phyloP scores from a whole-genome alignment of 2,113 vertebrate species.

The Lophotis ruficrista region DNA sequence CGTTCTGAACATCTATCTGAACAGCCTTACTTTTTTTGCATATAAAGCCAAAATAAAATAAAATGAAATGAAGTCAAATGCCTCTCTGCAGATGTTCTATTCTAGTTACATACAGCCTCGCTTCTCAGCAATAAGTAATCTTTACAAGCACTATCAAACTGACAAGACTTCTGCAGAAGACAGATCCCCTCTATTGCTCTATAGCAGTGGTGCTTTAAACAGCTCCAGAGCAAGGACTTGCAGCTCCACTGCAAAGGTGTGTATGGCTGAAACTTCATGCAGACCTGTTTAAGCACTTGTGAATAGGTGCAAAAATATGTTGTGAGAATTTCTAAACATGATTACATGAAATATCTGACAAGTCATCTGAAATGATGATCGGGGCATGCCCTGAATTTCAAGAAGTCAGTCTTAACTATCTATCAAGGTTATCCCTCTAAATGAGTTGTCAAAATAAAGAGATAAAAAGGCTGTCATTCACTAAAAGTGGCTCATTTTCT shows the following conservation, averaged over 20 bases:
- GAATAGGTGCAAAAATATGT: background rate
- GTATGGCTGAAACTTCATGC: background rate
- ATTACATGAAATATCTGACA: background rate
- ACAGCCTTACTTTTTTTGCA: background rate
- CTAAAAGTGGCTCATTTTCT: background rate
- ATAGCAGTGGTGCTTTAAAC: background rate
- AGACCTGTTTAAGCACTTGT: background rate
- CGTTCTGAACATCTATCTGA: background rate
- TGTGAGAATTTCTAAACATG: background rate
- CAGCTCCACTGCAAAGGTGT: background rate
- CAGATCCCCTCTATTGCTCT: background rate
- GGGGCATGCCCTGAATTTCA: background rate
- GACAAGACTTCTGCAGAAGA: background rate
- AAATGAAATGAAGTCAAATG: background rate
- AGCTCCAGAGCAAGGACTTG: background rate
- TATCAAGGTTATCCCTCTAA: background rate
- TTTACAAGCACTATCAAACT: background rate
- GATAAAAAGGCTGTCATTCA: background rate
- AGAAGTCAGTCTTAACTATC: background rate
- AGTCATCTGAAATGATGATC: background rate
- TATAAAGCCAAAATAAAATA: background rate
- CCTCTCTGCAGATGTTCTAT: background rate
- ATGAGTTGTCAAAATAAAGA: background rate
- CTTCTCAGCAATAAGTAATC: background rate
- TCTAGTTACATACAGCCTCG: background rate